Conservation (phyloP, 2,797 vertebrate species). For the Monodelphis domestica region DNA sequence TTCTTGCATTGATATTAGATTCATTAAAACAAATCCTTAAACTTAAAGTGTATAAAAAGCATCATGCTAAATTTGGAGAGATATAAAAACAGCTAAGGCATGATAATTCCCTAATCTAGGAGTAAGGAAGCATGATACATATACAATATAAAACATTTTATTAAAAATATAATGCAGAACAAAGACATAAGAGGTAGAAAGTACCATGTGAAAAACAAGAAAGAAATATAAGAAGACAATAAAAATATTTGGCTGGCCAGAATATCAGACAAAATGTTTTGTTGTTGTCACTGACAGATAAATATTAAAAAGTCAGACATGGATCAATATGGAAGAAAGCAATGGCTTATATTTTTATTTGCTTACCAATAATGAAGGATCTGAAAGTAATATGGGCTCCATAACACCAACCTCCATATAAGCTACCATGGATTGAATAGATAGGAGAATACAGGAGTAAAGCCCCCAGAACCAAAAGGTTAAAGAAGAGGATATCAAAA, state of each 20-base stretch:
- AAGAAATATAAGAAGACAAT: background rate
- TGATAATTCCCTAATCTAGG: background rate
- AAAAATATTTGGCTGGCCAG: background rate
- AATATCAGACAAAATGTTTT: background rate
- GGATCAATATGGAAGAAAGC: background rate
- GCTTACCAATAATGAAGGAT: background rate
- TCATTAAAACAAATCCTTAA: background rate
- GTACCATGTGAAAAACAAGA: background rate
- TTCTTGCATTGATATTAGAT: background rate
- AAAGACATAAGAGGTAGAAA: background rate
- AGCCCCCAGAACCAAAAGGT: background rate
- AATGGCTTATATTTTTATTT: background rate
- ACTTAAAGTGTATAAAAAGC: background rate
- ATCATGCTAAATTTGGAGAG: background rate
- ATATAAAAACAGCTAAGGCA: background rate
- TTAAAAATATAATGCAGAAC: background rate
- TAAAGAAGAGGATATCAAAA: background rate
- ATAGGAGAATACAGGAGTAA: background rate
- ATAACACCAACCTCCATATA: background rate
- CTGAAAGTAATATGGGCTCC: background rate
- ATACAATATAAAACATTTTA: background rate
- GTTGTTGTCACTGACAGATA: background rate
- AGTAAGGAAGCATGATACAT: background rate
- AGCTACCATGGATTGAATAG: background rate
- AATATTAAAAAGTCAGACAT: background rate